Evolutionary conservation across 2,888 invertebrate genomes (phyloP), one percentile per base, ranked within the genome.

Genomic region (Athalia cordata): DNA sequence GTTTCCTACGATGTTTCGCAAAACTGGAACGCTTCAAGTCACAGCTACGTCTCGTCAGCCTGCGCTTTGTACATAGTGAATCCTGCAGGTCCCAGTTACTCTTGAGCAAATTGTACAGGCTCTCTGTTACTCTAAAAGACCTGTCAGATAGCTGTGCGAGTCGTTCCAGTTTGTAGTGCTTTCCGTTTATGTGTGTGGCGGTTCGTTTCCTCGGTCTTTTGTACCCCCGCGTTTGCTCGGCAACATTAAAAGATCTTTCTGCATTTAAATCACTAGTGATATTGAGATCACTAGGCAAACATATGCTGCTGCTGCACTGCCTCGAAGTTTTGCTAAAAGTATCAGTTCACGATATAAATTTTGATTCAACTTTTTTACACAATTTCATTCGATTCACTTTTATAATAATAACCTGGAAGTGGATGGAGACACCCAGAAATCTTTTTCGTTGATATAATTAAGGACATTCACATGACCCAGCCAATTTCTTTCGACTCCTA

Each of bases 391-490:
- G 4, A 68, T 15, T 52, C 9, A 55, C 29, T 8, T 43, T 45
- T 3, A 7, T 0, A 45, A 72, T 29, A 59, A 13, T 57, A 45
- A 72, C 72, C 59, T 8, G 15, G 72, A 72, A 52, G 55, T 55
- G 59, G 72, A 59, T 13, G 72, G 9, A 59, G n/a, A 72, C 5
- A 82, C 59, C 84, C 86, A 85, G 64, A 81, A 86, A 70, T 85
- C 82, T 52, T 81, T 84, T 49, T 87, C 85, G 68, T 82, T 83
- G 5, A 87, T 79, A 29, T 81, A 85, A 50, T 84, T 84, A 82
- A 83, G 83, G 3, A 84, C 81, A 5, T 84, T 83, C 4, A 82
- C 77, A 74, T 79, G 79, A 50, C 80, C 77, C 61, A 84, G 72
- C 66, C 81, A 83, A 79, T 85, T 81, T n/a, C 79, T 80, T 11